These are phyloP conservation scores for Charanyca ferruginea DNA, from an alignment of 2,888 invertebrate genomes.

Conservation along the genomic window DNA sequence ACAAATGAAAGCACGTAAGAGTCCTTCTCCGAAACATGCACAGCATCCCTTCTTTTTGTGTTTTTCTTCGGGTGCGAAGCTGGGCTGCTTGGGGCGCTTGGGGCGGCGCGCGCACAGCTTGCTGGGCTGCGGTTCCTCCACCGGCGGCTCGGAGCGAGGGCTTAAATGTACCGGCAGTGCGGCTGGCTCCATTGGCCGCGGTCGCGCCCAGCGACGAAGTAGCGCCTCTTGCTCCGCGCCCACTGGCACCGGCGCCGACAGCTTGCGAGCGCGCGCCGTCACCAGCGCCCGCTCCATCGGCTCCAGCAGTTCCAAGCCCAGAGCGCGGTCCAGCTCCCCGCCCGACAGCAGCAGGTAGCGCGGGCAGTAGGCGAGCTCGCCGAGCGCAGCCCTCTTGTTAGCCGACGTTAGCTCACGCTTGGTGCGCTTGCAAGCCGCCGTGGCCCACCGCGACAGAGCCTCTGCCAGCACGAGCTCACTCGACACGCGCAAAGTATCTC, in stretches of 20 bases:
- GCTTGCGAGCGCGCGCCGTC: slow-evolving; percentile 82
- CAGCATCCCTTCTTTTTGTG: slow-evolving; percentile 84
- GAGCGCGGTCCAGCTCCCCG: slow-evolving; percentile 92
- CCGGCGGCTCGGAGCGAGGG: slow-evolving; percentile 80
- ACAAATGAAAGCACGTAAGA: slow-evolving; percentile 89
- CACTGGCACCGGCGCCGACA: slow-evolving; percentile 86
- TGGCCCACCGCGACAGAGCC: slow-evolving; percentile 91
- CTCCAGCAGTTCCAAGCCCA: slow-evolving; percentile 84
- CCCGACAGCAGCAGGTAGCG: slow-evolving; percentile 93
- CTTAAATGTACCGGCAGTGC: slow-evolving; percentile 87
- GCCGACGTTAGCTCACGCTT: slow-evolving; percentile 85
- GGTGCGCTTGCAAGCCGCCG: slow-evolving; percentile 85
- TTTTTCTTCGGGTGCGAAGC: slow-evolving; percentile 84
- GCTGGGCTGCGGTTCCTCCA: slow-evolving; percentile 80
- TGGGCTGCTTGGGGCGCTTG: slow-evolving; percentile 84
- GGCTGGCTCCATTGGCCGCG: slow-evolving; percentile 82
- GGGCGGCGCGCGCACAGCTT: slow-evolving; percentile 81
- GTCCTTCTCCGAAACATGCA: slow-evolving; percentile 88
- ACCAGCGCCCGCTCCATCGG: slow-evolving; percentile 87
- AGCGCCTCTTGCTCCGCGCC: slow-evolving; percentile 86
- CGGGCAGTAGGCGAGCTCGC: slow-evolving; percentile 91
- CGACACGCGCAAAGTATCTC: slow-evolving; percentile 93
- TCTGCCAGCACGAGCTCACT: slow-evolving; percentile 92
- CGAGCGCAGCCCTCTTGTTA: slow-evolving; percentile 86
- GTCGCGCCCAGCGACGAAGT: slow-evolving; percentile 85